phyloP scores from a whole-genome alignment of 2,888 invertebrate species.

The Trisateles emortualis region DNA sequence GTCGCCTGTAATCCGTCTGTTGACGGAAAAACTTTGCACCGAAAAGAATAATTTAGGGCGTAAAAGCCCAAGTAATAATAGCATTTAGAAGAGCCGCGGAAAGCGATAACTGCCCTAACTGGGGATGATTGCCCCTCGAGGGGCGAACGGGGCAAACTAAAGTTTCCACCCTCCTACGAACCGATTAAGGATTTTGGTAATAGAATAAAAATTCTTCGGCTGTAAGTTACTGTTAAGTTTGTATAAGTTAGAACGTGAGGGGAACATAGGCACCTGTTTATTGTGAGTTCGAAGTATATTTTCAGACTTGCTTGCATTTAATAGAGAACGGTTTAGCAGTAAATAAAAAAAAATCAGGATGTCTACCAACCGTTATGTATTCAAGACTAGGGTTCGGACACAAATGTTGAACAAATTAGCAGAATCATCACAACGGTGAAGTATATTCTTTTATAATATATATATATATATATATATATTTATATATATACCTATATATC shows the following conservation, averaged over 20 bases:
- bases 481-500: no score
- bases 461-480: no score
- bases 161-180: constrained; percentile 40
- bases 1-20: constrained; percentile 44
- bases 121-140: constrained; percentile 52
- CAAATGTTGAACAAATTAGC: no score
- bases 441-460: no score
- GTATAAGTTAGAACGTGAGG: neutral
- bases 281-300: neutral
- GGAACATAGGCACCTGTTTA: neutral
- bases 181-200: constrained; percentile 55
- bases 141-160: constrained; percentile 41
- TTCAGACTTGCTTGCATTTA: no score
- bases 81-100: constrained; percentile 42
- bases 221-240: constrained; percentile 5
- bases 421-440: no score
- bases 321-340: no score
- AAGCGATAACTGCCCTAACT: constrained; percentile 56
- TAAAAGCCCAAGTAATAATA: constrained; percentile 49
- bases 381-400: no score
- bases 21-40: constrained; percentile 39
- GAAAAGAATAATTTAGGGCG: constrained; percentile 47
- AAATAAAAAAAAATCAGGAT: no score
- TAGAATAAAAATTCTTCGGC: constrained; percentile 52
- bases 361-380: no score